Conservation (phyloP, 92 coral and sea anemone species). For the Pocillopora grandis region DNA sequence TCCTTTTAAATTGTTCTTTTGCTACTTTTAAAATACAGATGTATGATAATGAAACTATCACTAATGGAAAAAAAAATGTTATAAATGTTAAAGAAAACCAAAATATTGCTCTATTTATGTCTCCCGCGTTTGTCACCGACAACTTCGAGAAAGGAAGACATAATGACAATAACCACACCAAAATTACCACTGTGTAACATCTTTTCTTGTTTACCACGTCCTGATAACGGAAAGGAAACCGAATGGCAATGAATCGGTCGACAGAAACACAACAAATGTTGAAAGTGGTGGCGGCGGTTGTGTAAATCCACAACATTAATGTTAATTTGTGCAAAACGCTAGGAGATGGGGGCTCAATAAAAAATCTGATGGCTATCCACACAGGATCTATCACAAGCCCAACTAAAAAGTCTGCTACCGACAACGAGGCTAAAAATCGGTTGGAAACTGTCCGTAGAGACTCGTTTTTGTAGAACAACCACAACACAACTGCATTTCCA, state of each 20-base stretch:
- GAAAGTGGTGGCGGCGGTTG: no score
- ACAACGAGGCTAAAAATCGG: constrained; percentile 35
- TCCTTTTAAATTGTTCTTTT: background rate
- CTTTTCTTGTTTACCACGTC: no score
- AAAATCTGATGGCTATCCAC: constrained; percentile 15
- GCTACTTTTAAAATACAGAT: constrained; percentile 8
- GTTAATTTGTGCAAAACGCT: background rate
- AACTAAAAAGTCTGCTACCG: constrained; percentile 32
- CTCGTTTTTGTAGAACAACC: constrained; percentile 24
- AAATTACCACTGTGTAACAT: no score
- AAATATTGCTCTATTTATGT: background rate
- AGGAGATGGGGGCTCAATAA: background rate
- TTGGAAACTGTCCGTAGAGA: constrained; percentile 38
- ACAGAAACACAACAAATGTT: constrained; percentile 6
- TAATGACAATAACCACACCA: background rate
- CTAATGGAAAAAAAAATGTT: background rate
- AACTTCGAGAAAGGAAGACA: background rate
- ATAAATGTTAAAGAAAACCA: background rate
- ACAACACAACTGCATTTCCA: constrained; percentile 23
- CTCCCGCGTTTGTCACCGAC: no score
- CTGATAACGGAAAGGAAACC: no score
- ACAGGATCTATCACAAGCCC: constrained; percentile 34
- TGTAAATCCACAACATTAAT: background rate
- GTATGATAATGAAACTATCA: background rate
- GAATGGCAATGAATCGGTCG: background rate